These are phyloP conservation scores for Hipparchia semele DNA, from an alignment of 2,888 invertebrate genomes.

Conservation along the genomic window DNA sequence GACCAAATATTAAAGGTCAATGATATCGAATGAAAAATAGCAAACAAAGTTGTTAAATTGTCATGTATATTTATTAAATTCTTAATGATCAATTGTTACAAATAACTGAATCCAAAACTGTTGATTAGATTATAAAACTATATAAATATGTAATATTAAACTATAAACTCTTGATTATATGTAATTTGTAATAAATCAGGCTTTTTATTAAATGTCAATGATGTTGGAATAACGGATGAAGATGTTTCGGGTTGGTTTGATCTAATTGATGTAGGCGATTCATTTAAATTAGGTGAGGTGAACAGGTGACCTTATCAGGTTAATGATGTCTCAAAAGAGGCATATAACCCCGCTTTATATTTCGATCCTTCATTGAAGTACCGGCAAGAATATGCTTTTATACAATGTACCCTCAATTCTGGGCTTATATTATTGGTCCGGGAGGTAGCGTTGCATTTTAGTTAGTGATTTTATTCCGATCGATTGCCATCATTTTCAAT, in stretches of 20 bases:
- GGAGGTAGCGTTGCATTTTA: too few relatives aligned
- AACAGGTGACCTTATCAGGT: conserved; percentile 41
- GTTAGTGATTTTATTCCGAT: too few relatives aligned
- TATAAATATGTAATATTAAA: neutral
- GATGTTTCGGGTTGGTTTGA: conserved; percentile 8
- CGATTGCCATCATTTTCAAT: too few relatives aligned
- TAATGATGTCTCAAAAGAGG: neutral
- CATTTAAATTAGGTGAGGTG: conserved; percentile 42
- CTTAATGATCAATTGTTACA: neutral
- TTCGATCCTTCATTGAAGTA: neutral
- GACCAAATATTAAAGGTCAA: conserved; percentile 38
- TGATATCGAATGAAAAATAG: conserved; percentile 21
- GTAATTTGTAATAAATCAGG: conserved; percentile 34
- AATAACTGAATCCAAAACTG: neutral
- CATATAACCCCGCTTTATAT: conserved; percentile 22
- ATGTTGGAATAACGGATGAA: conserved; percentile 31
- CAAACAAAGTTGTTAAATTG: neutral
- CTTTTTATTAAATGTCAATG: conserved; percentile 38
- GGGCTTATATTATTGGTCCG: too few relatives aligned
- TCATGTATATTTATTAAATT: conserved; percentile 19
- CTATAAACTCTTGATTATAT: neutral
- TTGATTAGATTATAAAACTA: neutral
- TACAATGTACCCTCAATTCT: too few relatives aligned
- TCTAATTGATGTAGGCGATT: conserved; percentile 36
- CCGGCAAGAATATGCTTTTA: neutral